Evolutionary conservation across 2,888 invertebrate species (phyloP), one percentile per base, ranked within the genome.

Genomic region (Drosophila percnosoma): DNA sequence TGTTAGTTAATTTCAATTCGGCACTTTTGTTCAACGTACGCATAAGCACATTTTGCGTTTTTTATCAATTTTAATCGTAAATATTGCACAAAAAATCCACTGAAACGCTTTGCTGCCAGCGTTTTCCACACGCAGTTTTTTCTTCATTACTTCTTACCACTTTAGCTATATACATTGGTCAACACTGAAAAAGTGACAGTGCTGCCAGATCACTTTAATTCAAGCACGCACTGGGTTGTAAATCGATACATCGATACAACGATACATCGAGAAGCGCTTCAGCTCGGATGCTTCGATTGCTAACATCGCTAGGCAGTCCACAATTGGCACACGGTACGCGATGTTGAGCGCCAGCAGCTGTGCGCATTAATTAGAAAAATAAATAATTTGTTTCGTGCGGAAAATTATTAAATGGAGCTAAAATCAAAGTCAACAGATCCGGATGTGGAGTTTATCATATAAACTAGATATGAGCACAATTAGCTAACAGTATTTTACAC

Each of bases 351-450:
- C 71, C 59, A 83, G 81, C 89, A 88, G 89, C 87, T 83, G 83
- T 89, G 87, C 81, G 69, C 71, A 89, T 73, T 89, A 86, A 83
- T 89, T 83, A 68, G 54, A 70, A 83, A 81, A 67, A 71, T 59
- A 76, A 76, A 76, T 74, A 31, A 74, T 82, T 88, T 66, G 84
- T 73, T 80, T 88, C 86, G 84, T 90, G 88, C 77, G 88, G 68
- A 81, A 73, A 79, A 77, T 36, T 40, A 78, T 1, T 36, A 38
- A 38, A 63, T 73, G 77, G 49, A 68, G 69, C 13, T 11, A 75
- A 75, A 85, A 73, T 77, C 49, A 67, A 71, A 80, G 83, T 80
- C 71, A 80, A 55, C 42, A 38, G 62, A 78, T 65, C 54, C 73
- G 73, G 62, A 78, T 78, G 58, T 60, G 61, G 53, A 66, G 57